Percentiles rank a stretch among this genome's conserved stretches.
These are phyloP conservation scores for Pentamera pediparva DNA, from an alignment of 53 echinoderm and acorn worm species.

Conservation along the genomic window DNA sequence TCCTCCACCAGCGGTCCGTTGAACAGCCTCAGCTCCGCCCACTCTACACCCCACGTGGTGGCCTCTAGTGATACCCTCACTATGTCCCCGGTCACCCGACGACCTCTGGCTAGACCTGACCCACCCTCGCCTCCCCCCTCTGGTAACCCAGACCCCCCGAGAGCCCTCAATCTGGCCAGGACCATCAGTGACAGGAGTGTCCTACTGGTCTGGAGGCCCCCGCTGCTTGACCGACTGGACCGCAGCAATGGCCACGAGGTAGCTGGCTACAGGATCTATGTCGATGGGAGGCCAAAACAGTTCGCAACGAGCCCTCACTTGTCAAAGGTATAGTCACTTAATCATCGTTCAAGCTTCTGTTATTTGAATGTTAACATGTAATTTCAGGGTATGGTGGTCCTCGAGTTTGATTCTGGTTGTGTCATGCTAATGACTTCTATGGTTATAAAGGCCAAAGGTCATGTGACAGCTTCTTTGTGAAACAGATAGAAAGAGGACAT, in stretches of 20 bases:
- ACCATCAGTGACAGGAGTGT: slow-evolving; percentile 70
- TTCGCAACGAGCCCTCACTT: slow-evolving; percentile 79
- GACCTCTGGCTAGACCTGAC: too few species aligned
- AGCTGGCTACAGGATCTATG: slow-evolving; percentile 81
- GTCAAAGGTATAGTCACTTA: slow-evolving; percentile 64
- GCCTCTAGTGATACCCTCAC: background rate
- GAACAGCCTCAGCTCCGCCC: slow-evolving; percentile 16
- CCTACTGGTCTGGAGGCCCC: slow-evolving; percentile 76
- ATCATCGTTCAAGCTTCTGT: too few species aligned
- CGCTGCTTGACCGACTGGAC: slow-evolving; percentile 63
- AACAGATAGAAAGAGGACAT: background rate
- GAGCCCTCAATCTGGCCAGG: slow-evolving; percentile 53
- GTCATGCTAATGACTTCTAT: background rate
- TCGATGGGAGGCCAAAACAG: slow-evolving; percentile 84
- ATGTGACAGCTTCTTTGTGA: background rate
- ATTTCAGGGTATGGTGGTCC: background rate
- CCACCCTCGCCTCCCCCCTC: background rate
- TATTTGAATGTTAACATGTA: too few species aligned
- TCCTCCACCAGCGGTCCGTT: background rate
- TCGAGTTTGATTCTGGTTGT: background rate
- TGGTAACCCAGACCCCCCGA: slow-evolving; percentile 61
- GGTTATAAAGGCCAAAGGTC: background rate
- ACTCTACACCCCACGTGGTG: background rate
- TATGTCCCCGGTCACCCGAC: background rate
- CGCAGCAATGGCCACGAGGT: slow-evolving; percentile 76